Percentiles rank a stretch among this genome's conserved stretches.
These are phyloP conservation scores for Coregonus sp. DNA, from an alignment of 2,797 vertebrate genomes.

Conservation along the genomic window DNA sequence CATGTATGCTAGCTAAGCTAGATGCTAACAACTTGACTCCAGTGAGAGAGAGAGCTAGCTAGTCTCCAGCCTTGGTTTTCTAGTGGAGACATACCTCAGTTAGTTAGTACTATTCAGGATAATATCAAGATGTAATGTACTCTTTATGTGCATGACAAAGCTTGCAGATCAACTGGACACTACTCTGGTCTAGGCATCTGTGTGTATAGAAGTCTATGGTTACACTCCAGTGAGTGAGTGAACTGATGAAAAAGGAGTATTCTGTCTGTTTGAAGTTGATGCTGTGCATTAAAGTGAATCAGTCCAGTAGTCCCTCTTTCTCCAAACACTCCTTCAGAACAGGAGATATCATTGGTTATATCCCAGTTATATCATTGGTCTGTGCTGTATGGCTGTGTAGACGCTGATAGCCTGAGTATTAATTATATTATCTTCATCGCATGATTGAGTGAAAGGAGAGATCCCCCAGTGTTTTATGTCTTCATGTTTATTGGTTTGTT, in stretches of 20 bases:
- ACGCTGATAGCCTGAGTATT: slow-evolving; percentile 5
- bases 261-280: slow-evolving; percentile 4
- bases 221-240: too few species aligned
- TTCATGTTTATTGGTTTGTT: not conserved
- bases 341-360: not conserved
- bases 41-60: not conserved
- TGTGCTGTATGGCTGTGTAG: not conserved
- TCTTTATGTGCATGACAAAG: slow-evolving; percentile 25
- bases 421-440: not conserved
- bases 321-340: slow-evolving; percentile 4
- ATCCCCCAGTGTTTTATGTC: not conserved
- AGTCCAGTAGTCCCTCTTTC: slow-evolving; percentile 8
- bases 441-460: not conserved
- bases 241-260: slow-evolving; percentile 12
- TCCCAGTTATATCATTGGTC: slow-evolving; percentile 23
- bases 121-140: slow-evolving; percentile 5
- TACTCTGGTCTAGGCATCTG: not conserved
- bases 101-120: slow-evolving; percentile 59
- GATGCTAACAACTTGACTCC: not conserved
- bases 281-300: slow-evolving; percentile 27
- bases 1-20: slow-evolving; percentile 9
- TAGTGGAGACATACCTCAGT: slow-evolving; percentile 30
- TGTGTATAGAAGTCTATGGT: not conserved
- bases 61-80: not conserved
- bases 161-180: not conserved